These are phyloP conservation scores for Nyctalus aviator DNA, from an alignment of 2,797 vertebrate genomes.

Conservation along the genomic window DNA sequence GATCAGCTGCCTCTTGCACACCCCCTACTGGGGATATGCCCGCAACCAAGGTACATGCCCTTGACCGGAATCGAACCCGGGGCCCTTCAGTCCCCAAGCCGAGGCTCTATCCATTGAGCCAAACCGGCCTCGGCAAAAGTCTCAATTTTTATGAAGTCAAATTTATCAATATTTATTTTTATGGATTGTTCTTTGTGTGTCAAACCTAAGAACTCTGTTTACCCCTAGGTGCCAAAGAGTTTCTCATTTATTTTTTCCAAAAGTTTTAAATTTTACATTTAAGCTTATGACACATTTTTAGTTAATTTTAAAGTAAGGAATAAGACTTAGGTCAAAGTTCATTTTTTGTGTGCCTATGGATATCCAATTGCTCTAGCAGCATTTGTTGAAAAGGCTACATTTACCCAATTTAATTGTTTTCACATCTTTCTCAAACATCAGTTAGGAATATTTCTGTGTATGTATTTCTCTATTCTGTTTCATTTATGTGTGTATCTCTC, in stretches of 20 bases:
- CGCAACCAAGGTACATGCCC: too few species aligned
- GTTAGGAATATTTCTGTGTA: neutral
- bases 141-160: neutral
- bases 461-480: neutral
- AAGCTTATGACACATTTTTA: neutral
- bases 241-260: slow-evolving; percentile 1
- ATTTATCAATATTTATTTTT: neutral
- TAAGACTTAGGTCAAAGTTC: neutral
- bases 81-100: too few species aligned
- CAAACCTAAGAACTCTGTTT: neutral
- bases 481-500: neutral
- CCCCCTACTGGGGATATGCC: too few species aligned
- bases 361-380: neutral
- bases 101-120: too few species aligned
- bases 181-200: neutral
- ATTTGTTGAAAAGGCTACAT: neutral
- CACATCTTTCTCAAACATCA: neutral
- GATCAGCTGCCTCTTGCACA: too few species aligned
- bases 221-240: neutral
- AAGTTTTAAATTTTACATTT: slow-evolving; percentile 9
- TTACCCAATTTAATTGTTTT: neutral
- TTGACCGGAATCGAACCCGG: too few species aligned
- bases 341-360: neutral
- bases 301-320: neutral
- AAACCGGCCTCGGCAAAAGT: too few species aligned